Base-by-base conservation (phyloP, 2,113 vertebrate species). In the Leucoraja erinaceus region DNA sequence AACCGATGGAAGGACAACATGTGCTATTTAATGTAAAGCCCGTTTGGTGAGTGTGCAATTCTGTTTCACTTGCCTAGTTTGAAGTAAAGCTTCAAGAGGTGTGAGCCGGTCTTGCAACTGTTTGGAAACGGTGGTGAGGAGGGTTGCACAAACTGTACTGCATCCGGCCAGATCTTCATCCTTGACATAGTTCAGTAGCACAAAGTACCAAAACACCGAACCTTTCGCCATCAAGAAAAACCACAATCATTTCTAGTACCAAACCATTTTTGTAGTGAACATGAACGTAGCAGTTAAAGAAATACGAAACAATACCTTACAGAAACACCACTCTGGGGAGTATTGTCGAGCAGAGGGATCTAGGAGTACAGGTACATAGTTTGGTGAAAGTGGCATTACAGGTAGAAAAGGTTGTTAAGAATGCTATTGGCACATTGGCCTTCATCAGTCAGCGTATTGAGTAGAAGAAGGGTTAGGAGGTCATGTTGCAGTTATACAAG, bases 191-290 rank as follows among this genome's bases (percentile, higher is more conserved):
- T 99, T 99, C 94, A 99, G 95, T 94, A 99, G 94, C 38, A 99
- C 98, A 95, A 99, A 99, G 96, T 98, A 99, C 98, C 99, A 99
- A 94, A 98, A 99, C n/a, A 99, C 97, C 0, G 98, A 98, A 77
- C 99, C 99, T 99, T 94, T 38, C 10, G 25, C 54, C 74, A 66
- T 61, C 5, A 47, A 22, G 22, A 47, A 77, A 9, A 66, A 93
- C 63, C 5, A 33, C 28, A 25, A 63, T 77, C 56, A 47, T 18
- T 68, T 66, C 54, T 59, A n/a, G 54, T 54, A 25, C 28, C 3
- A 7, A 11, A 75, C 20, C 1, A 75, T 18, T 63, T 31, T 93
- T 72, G 9, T 22, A 10, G 8, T 63, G 59, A 78, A 56, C 5
- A 4, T 18, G 38, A 75, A 18, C 12, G 3, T n/a, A 12, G 5